These are phyloP conservation scores for Turdus rufiventris DNA, from an alignment of 2,113 vertebrate genomes.

Conservation along the genomic window DNA sequence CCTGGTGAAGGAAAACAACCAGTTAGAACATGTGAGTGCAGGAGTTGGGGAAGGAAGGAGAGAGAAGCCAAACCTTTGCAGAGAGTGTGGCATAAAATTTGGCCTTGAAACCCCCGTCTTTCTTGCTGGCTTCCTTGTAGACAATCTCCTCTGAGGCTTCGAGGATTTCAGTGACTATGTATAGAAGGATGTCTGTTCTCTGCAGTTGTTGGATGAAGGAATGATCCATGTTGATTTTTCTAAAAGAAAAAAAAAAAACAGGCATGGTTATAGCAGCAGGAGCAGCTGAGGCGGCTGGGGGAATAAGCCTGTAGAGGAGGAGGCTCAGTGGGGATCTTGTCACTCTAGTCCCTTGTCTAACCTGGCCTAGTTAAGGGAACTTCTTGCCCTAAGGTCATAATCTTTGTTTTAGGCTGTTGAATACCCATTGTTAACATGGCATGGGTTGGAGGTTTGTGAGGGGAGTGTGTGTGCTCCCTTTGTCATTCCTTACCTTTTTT, in stretches of 20 bases:
- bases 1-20: neutral
- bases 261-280: neutral
- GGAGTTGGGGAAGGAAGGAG: neutral
- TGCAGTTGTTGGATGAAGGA: too few species aligned
- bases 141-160: too few species aligned
- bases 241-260: neutral
- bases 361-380: fast-evolving
- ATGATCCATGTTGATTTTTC: too few species aligned
- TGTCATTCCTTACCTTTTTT: constrained; percentile 46
- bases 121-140: too few species aligned
- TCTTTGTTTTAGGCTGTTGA: neutral
- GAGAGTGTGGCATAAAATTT: neutral
- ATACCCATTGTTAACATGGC: fast-evolving
- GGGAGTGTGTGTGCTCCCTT: fast-evolving
- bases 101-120: too few species aligned
- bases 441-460: neutral
- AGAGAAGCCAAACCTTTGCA: neutral
- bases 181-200: too few species aligned
- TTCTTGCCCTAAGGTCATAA: fast-evolving
- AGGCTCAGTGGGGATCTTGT: fast-evolving
- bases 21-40: neutral
- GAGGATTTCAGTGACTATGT: too few species aligned
- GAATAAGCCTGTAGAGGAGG: neutral
- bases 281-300: neutral
- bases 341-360: neutral